phyloP scores from a whole-genome alignment of 2,113 vertebrate species.

The Laterallus jamaicensis region DNA sequence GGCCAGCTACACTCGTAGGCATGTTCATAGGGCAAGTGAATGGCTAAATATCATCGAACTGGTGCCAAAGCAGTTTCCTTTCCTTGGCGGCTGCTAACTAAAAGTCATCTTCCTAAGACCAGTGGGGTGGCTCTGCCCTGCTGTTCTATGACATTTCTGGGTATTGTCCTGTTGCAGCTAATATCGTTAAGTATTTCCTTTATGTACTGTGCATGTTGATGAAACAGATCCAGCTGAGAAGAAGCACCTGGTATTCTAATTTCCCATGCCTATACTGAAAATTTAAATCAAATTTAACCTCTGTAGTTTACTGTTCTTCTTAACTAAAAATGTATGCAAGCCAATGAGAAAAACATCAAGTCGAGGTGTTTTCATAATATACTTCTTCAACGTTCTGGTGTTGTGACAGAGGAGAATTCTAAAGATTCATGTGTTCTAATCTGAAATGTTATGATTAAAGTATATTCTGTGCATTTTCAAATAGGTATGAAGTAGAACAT shows the following conservation, averaged over 20 bases:
- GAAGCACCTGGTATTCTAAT: conserved; percentile 29
- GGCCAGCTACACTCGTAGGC: not conserved
- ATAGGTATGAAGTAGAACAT: not conserved
- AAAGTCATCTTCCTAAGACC: not conserved
- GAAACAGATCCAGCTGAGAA: conserved; percentile 32
- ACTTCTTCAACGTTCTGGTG: not conserved
- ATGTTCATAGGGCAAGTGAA: not conserved
- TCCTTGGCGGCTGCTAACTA: not conserved
- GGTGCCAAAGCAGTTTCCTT: conserved; percentile 18
- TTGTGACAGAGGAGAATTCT: not conserved
- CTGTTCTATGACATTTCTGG: conserved; percentile 31
- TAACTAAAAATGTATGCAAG: not conserved
- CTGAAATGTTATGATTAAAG: not conserved
- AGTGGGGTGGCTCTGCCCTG: not conserved
- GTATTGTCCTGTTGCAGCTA: not conserved
- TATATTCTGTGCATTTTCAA: not conserved
- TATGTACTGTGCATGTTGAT: not conserved
- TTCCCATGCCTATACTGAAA: not conserved
- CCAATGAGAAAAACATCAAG: not conserved
- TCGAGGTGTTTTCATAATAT: not conserved
- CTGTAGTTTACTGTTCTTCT: not conserved
- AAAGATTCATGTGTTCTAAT: not conserved
- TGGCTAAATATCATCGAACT: conserved; percentile 17
- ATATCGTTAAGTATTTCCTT: conserved; percentile 24
- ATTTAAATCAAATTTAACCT: conserved; percentile 9